Base-by-base conservation (phyloP, 2,888 invertebrate genomes). In the Antheraea yamamai region DNA sequence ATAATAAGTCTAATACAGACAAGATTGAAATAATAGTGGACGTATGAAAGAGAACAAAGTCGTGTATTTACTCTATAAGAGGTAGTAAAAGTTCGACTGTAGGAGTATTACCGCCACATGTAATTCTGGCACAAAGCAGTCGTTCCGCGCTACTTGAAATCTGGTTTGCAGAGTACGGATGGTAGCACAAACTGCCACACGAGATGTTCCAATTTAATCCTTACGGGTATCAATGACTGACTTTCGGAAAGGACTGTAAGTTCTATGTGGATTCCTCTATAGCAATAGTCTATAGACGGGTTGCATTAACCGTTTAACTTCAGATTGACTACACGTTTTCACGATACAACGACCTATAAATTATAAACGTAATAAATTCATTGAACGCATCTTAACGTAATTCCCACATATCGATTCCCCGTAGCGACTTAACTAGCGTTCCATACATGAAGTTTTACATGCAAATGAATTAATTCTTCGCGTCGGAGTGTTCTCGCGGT, bases 391-490 rank as follows among this genome's bases (percentile, higher is more conserved):
- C 12, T 1, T 61, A 23, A 76, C 73, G 75, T 77, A 30, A 76
- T 64, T 55, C 35, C 74, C 73, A 70, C 76, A 77, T 81, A 83
- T 83, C 82, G 76, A 76, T 75, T 73, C 74, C 47, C 74, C 58
- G 58, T 39, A 71, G 74, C 89, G 91, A 91, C 91, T 91, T 89
- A 89, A 88, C 88, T 83, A 89, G 89, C 86, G 79, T 81, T 78
- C 79, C 85, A 88, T 89, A 85, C 88, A 85, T 87, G 88, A 91
- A 93, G 91, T 94, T 93, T 93, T 93, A 92, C 92, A 94, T 93
- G 94, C 92, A 94, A 94, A 94, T 94, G 93, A 94, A 94, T 94
- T 93, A 94, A 94, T 94, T 94, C 94, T 94, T 94, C 93, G 90
- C 88, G 88, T 88, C 89, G 88, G 88, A 87, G 89, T 88, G 89